phyloP scores from a whole-genome alignment of 2,797 vertebrate species.

The Lacerta agilis region DNA sequence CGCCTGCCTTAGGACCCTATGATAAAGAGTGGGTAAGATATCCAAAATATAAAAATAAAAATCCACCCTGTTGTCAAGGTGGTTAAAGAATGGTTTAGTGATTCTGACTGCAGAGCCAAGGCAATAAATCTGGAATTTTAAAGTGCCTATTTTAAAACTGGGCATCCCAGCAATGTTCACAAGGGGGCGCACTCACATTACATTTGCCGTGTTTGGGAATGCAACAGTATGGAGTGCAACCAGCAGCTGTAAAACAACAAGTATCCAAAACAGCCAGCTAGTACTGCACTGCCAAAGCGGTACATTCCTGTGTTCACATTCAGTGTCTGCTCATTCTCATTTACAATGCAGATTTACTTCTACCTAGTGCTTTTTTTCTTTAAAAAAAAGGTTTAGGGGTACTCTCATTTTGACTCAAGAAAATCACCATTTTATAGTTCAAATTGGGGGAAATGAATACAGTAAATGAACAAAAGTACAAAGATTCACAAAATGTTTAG shows the following conservation, averaged over 20 bases:
- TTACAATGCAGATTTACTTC: neutral
- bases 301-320: slow-evolving; percentile 32
- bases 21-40: too few relatives aligned
- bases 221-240: slow-evolving; percentile 77
- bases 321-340: neutral
- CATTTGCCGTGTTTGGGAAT: slow-evolving; percentile 12
- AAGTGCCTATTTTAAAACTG: neutral
- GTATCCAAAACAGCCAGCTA: slow-evolving; percentile 79
- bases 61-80: neutral
- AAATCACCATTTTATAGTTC: too few relatives aligned
- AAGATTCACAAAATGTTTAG: too few relatives aligned
- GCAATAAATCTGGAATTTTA: neutral
- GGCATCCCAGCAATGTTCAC: slow-evolving; percentile 7
- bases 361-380: too few relatives aligned
- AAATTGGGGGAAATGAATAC: too few relatives aligned
- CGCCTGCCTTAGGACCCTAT: too few relatives aligned
- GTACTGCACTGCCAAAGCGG: slow-evolving; percentile 79
- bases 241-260: slow-evolving; percentile 72
- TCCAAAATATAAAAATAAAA: too few relatives aligned
- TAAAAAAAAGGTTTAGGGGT: too few relatives aligned
- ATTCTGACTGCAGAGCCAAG: neutral
- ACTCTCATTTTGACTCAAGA: too few relatives aligned
- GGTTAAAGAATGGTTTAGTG: too few relatives aligned
- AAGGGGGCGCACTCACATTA: slow-evolving; percentile 53
- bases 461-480: too few relatives aligned